A percentile compares a stretch with the other conserved stretches of the same genome.
Evolutionary conservation across 2,113 vertebrate species (phyloP).

Genomic region (Scytalopus superciliaris): DNA sequence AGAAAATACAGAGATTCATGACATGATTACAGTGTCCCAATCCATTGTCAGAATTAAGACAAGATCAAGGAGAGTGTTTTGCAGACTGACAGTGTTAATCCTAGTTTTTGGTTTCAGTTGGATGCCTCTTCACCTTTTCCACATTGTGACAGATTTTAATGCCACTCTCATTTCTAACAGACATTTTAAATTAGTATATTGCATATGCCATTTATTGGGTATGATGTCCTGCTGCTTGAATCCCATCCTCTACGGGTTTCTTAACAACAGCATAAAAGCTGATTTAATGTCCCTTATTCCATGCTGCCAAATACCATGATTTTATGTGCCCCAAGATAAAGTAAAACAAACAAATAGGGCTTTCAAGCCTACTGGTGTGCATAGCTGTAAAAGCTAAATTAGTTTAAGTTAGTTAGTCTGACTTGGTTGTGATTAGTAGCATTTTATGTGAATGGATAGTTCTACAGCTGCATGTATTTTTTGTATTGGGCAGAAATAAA

Average conservation of each 20-base stretch:
- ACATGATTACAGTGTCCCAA: slow-evolving; percentile 64
- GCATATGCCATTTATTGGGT: slow-evolving; percentile 84
- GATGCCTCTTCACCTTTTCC: slow-evolving; percentile 86
- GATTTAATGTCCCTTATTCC: slow-evolving; percentile 79
- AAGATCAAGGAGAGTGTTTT: slow-evolving; percentile 79
- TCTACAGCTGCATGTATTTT: background rate
- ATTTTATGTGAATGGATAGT: background rate
- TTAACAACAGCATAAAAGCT: slow-evolving; percentile 84
- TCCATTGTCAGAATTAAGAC: slow-evolving; percentile 75
- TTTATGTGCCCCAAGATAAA: slow-evolving; percentile 15
- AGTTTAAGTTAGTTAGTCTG: background rate
- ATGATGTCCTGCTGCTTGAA: slow-evolving; percentile 86
- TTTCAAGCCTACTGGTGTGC: background rate
- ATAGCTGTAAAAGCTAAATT: background rate
- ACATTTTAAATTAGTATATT: slow-evolving; percentile 85
- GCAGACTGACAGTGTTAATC: slow-evolving; percentile 79
- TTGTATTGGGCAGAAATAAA: slow-evolving; percentile 13
- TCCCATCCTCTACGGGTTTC: slow-evolving; percentile 84
- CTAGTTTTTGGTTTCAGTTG: slow-evolving; percentile 82
- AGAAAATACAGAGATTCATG: slow-evolving; percentile 68
- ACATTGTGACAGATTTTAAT: slow-evolving; percentile 84
- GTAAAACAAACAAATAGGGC: background rate
- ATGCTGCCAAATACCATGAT: slow-evolving; percentile 74
- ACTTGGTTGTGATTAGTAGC: background rate
- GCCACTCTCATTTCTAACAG: slow-evolving; percentile 82